These are phyloP conservation scores for Calycopis cecrops DNA, from an alignment of 1,140 invertebrate species.

Conservation along the genomic window DNA sequence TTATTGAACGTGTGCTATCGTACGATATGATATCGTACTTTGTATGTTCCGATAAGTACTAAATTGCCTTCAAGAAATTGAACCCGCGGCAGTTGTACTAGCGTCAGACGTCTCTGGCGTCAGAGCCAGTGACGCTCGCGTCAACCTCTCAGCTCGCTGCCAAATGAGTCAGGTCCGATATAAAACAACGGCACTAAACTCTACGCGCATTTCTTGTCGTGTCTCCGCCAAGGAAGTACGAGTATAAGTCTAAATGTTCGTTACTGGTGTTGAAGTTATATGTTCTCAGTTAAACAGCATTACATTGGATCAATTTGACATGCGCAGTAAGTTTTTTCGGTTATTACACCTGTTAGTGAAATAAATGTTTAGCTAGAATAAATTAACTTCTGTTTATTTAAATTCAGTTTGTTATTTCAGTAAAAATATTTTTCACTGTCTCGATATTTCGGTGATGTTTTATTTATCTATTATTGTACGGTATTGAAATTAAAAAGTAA, in stretches of 20 bases:
- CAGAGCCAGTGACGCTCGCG: slow-evolving; percentile 46
- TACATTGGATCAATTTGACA: slow-evolving; percentile 34
- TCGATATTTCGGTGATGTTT: too few relatives aligned
- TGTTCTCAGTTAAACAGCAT: slow-evolving; percentile 50
- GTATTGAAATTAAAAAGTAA: too few relatives aligned
- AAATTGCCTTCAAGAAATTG: background rate
- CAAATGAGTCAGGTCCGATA: slow-evolving; percentile 61
- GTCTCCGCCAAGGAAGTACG: slow-evolving; percentile 28
- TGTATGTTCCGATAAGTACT: background rate
- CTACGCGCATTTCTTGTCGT: slow-evolving; percentile 39
- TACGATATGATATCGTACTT: background rate
- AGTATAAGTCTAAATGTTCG: slow-evolving; percentile 43
- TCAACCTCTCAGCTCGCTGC: slow-evolving; percentile 43
- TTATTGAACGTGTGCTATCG: too few relatives aligned
- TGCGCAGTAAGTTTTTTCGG: slow-evolving; percentile 45
- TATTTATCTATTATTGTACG: too few relatives aligned
- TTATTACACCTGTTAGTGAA: slow-evolving; percentile 13
- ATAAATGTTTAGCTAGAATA: too few relatives aligned
- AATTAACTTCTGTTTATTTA: too few relatives aligned
- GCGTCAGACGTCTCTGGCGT: slow-evolving; percentile 35
- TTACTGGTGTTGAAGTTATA: slow-evolving; percentile 55
- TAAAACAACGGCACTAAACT: slow-evolving; percentile 40
- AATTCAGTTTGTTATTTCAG: too few relatives aligned
- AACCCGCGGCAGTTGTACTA: slow-evolving; percentile 1
- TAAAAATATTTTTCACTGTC: too few relatives aligned